Conservation (phyloP, 64 coral and sea anemone species). For the Actinia tenebrosa region DNA sequence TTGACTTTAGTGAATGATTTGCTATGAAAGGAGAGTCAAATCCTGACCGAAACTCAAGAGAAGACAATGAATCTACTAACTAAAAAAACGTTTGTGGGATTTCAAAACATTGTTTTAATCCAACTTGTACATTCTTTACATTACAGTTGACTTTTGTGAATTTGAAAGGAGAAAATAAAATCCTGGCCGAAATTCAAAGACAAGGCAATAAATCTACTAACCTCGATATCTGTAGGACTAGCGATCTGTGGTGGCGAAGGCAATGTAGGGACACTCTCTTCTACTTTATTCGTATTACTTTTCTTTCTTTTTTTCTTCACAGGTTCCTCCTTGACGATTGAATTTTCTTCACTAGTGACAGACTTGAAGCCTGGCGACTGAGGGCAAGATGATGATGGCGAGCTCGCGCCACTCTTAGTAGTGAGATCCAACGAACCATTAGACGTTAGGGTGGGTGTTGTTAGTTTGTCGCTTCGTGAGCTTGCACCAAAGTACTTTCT, state of each 20-base stretch:
- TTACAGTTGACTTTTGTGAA: too few relatives aligned
- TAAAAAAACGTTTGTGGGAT: too few relatives aligned
- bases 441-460: slow-evolving; percentile 33
- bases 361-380: slow-evolving; percentile 46
- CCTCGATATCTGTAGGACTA: slow-evolving; percentile 36
- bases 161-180: too few relatives aligned
- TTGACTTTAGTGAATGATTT: too few relatives aligned
- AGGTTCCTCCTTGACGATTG: slow-evolving; percentile 52
- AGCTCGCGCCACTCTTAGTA: slow-evolving; percentile 18
- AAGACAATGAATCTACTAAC: too few relatives aligned
- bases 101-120: too few relatives aligned
- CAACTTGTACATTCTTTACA: too few relatives aligned
- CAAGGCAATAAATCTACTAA: not conserved
- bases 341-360: slow-evolving; percentile 63
- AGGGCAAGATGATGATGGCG: slow-evolving; percentile 17
- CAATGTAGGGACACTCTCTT: not conserved
- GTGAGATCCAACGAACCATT: slow-evolving; percentile 24
- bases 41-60: too few relatives aligned
- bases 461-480: slow-evolving; percentile 34
- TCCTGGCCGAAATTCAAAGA: too few relatives aligned
- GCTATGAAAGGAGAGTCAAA: too few relatives aligned
- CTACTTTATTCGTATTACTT: slow-evolving; percentile 22
- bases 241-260: slow-evolving; percentile 4
- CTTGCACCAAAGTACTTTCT: slow-evolving; percentile 89
- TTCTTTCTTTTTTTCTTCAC: slow-evolving; percentile 79